phyloP scores from a whole-genome alignment of 2,797 vertebrate species.

The Hypotaenidia philippensis region DNA sequence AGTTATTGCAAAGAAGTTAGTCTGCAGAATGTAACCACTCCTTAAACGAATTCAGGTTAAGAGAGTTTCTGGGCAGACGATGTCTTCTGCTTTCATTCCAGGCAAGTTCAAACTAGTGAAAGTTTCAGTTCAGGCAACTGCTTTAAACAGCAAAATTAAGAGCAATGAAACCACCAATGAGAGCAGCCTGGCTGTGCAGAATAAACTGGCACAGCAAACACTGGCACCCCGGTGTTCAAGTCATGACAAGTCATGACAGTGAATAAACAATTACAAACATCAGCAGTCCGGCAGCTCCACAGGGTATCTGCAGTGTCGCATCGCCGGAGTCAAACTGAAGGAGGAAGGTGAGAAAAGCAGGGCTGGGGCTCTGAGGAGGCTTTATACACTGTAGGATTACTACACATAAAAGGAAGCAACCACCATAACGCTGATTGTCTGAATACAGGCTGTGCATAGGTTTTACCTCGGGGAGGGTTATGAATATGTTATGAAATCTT shows the following conservation, averaged over 20 bases:
- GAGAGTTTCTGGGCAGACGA: neutral
- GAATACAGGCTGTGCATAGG: neutral
- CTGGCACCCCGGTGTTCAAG: neutral
- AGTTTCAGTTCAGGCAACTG: neutral
- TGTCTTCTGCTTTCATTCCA: neutral
- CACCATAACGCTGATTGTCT: neutral
- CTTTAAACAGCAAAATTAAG: neutral
- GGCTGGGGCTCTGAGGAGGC: neutral
- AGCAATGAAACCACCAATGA: neutral
- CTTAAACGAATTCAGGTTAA: neutral
- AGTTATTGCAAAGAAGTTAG: neutral
- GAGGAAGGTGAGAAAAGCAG: neutral
- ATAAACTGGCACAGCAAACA: neutral
- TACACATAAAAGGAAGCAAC: neutral
- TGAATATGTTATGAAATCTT: neutral
- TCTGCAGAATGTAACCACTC: neutral
- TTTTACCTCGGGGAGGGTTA: conserved; percentile 30
- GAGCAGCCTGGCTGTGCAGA: neutral
- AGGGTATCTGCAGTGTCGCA: neutral
- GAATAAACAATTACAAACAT: neutral
- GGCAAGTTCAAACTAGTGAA: conserved; percentile 15
- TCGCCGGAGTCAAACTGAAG: neutral
- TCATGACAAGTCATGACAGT: neutral
- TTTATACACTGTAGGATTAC: neutral
- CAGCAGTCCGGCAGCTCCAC: accelerated